Conservation (phyloP, 2,888 invertebrate species). For the Cryptus viduatorius region DNA sequence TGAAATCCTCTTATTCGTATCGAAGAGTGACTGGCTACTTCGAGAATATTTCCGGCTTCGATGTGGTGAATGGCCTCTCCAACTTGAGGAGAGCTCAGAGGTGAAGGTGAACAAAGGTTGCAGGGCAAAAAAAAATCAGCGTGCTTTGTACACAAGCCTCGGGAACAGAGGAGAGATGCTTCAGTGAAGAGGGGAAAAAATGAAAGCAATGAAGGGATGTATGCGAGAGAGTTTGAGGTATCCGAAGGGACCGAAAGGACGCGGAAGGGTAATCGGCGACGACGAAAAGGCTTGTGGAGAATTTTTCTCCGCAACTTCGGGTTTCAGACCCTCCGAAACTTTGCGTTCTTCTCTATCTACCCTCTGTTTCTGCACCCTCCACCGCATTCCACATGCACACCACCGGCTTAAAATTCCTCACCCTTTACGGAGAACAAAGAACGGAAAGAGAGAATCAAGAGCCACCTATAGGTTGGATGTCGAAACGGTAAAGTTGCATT, state of each 20-base stretch:
- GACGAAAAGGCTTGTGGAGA: slow-evolving; percentile 18
- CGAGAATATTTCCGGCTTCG: slow-evolving; percentile 22
- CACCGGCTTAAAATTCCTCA: slow-evolving; percentile 1
- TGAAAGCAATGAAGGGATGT: slow-evolving; percentile 16
- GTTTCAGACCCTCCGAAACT: neutral
- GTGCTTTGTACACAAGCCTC: slow-evolving; percentile 25
- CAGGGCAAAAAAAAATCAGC: slow-evolving; percentile 32
- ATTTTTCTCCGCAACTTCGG: neutral
- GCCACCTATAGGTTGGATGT: neutral
- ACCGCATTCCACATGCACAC: neutral
- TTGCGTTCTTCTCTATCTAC: neutral
- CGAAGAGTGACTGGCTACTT: slow-evolving; percentile 21
- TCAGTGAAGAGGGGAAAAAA: slow-evolving; percentile 26
- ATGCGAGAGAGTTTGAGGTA: neutral
- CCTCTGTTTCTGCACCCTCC: neutral
- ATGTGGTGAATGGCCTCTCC: slow-evolving; percentile 14
- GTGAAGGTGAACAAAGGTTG: neutral
- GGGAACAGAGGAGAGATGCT: slow-evolving; percentile 21
- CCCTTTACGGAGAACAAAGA: slow-evolving; percentile 16
- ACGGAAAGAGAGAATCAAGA: slow-evolving; percentile 19
- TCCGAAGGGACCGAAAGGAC: neutral
- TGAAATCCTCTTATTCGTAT: slow-evolving; percentile 54
- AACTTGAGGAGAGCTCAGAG: slow-evolving; percentile 8
- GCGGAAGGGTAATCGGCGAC: slow-evolving; percentile 9
- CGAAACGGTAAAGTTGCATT: neutral